phyloP scores from a whole-genome alignment of 2,113 vertebrate genomes.

The Toxotes jaculatrix region DNA sequence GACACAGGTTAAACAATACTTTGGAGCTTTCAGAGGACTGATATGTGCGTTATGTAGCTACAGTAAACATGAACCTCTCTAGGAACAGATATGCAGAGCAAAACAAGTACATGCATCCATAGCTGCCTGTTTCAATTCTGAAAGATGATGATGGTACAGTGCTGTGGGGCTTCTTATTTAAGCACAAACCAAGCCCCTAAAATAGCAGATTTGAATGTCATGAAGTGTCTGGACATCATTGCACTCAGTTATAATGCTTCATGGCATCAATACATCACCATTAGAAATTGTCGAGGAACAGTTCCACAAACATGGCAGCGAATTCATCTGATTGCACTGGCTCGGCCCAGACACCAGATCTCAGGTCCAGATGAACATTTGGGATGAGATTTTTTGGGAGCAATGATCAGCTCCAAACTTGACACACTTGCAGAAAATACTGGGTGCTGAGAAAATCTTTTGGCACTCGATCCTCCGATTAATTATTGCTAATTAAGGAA shows the following conservation, averaged over 20 bases:
- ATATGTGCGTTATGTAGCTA: background rate
- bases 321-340: background rate
- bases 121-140: background rate
- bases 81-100: background rate
- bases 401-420: background rate
- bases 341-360: background rate
- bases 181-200: background rate
- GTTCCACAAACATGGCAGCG: background rate
- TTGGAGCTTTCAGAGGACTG: background rate
- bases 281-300: background rate
- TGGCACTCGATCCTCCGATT: background rate
- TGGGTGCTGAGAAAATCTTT: conserved; percentile 16
- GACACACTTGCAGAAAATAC: conserved; percentile 22
- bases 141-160: background rate
- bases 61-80: background rate
- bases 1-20: background rate
- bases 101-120: background rate
- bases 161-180: background rate
- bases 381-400: conserved; percentile 8
- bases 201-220: background rate
- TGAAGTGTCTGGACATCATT: background rate
- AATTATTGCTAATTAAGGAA: conserved; percentile 1
- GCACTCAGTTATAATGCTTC: background rate
- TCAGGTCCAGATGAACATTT: conserved; percentile 41
- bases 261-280: background rate